These are phyloP conservation scores for Agriopis marginaria DNA, from an alignment of 2,888 invertebrate species.

Conservation along the genomic window DNA sequence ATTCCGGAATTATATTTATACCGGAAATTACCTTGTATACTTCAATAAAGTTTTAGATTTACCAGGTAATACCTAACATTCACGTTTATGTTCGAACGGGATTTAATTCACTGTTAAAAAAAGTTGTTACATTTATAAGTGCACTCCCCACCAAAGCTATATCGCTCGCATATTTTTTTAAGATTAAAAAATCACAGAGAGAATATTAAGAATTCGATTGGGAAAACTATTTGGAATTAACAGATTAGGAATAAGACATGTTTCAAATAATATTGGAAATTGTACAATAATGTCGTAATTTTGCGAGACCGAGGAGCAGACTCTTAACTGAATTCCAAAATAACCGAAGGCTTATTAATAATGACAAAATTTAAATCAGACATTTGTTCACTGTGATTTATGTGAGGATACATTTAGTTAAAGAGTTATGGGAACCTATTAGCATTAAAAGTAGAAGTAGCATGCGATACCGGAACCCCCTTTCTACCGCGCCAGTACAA, in stretches of 20 bases:
- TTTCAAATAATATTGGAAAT: too few relatives aligned
- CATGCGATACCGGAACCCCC: constrained; percentile 19
- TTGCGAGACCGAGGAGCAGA: too few relatives aligned
- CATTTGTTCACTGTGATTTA: constrained; percentile 20
- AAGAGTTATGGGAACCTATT: constrained; percentile 29
- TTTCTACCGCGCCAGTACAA: constrained; percentile 1
- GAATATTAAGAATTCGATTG: too few relatives aligned
- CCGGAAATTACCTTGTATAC: background rate
- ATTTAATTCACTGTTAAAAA: background rate
- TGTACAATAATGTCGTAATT: too few relatives aligned
- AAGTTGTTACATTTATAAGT: too few relatives aligned
- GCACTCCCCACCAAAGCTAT: too few relatives aligned
- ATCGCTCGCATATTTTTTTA: too few relatives aligned
- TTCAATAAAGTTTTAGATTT: background rate
- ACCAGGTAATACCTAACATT: background rate
- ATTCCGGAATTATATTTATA: background rate
- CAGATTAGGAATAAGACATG: too few relatives aligned
- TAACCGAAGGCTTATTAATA: background rate
- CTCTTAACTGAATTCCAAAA: too few relatives aligned
- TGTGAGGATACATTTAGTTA: constrained; percentile 9
- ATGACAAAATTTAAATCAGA: constrained; percentile 6
- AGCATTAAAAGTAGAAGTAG: constrained; percentile 28
- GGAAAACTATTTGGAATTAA: too few relatives aligned
- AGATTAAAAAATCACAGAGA: too few relatives aligned
- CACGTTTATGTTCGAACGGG: background rate